Conservation (phyloP, 2,888 invertebrate species). For the Callosobruchus maculatus region DNA sequence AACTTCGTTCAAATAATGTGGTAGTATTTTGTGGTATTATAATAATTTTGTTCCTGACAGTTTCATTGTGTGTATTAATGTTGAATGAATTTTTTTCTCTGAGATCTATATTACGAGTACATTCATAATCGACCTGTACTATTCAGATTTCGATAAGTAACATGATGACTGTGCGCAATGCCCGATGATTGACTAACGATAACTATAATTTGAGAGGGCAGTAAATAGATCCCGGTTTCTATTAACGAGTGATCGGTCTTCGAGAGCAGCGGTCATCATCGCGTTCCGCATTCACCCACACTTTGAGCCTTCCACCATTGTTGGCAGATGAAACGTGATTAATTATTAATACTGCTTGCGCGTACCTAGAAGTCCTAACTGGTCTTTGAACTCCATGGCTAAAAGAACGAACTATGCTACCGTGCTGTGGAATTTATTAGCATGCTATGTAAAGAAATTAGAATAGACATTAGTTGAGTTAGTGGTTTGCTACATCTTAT, state of each 20-base stretch:
- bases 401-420: neutral
- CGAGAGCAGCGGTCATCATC: neutral
- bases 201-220: constrained; percentile 36
- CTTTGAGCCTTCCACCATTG: neutral
- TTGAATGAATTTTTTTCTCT: too few relatives aligned
- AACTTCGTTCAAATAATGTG: too few relatives aligned
- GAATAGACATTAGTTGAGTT: too few relatives aligned
- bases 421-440: too few relatives aligned
- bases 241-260: constrained; percentile 37
- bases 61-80: too few relatives aligned
- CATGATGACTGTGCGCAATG: constrained; percentile 35
- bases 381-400: neutral
- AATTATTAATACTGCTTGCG: neutral
- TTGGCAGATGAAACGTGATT: neutral
- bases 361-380: neutral
- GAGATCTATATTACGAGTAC: too few relatives aligned
- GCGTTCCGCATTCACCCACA: neutral
- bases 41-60: too few relatives aligned
- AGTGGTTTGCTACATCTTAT: too few relatives aligned
- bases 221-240: constrained; percentile 39
- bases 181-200: constrained; percentile 39
- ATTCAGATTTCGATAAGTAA: neutral
- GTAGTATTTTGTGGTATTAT: too few relatives aligned
- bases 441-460: too few relatives aligned
- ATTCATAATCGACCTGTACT: too few relatives aligned